Evolutionary conservation across 2,888 invertebrate species (phyloP), one percentile per base, ranked within the genome.

Genomic region (Diabrotica balteata): DNA sequence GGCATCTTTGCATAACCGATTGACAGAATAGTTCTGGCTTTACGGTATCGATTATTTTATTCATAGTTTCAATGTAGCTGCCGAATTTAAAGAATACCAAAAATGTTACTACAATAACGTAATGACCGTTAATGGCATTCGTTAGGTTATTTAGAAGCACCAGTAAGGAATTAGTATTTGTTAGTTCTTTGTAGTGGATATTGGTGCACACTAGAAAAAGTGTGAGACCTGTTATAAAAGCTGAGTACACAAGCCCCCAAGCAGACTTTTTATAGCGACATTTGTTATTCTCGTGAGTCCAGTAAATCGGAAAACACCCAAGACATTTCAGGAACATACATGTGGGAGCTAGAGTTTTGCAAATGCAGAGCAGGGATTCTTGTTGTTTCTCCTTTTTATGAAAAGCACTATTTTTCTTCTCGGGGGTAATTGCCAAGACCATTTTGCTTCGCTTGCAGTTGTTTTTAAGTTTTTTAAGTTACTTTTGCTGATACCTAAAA

Each of bases 21-120:
- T 78, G 75, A 59, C 84, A 84, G 6, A 80, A 78, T 5, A 84
- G 61, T 10, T 80, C 80, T 67, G 81, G 77, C 59, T 75, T 75
- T 17, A 80, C 68, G n/a, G 82, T 69, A 22, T 71, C 68, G 0
- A 68, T 62, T 6, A 81, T 72, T 8, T 73, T 75, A 66, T 82
- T 83, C 7, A 83, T 69, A 0, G 79, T 75, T 32, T 69, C 72
- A 6, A 78, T 75, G 73, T 81, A 82, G 65, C 75, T 75, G 4
- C 79, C 74, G 42, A 73, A 76, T 9, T 81, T 76, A 8, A 75
- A 68, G 5, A 81, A 68, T 68, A 77, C 77, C 7, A 80, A 63
- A 7, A 79, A 7, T 9, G 77, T 76, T 49, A 83, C 64, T 17
- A 79, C 46, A 0, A 78, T 64, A 32, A 81, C 73, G 65, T 80